phyloP scores from a whole-genome alignment of 2,888 invertebrate genomes.

The Plebejus anna region DNA sequence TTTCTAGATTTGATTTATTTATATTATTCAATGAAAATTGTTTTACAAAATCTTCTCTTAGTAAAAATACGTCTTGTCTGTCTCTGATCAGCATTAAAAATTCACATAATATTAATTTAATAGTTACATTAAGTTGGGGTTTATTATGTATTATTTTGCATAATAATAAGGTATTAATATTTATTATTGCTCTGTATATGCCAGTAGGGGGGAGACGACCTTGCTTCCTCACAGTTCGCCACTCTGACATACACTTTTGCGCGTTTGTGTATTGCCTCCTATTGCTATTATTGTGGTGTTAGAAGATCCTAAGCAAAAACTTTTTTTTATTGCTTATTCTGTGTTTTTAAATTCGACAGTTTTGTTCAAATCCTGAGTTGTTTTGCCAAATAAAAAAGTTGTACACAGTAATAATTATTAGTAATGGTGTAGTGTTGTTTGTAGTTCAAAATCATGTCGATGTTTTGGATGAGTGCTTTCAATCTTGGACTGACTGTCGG shows the following conservation, averaged over 20 bases:
- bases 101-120: no score
- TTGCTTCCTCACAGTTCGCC: background rate
- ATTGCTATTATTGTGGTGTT: background rate
- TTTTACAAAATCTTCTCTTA: no score
- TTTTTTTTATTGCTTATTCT: background rate
- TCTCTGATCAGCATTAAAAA: no score
- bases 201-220: background rate
- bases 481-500: slow-evolving; percentile 83
- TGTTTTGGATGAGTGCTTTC: slow-evolving; percentile 82
- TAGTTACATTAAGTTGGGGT: no score
- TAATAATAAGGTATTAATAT: slow-evolving; percentile 3
- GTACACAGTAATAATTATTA: background rate
- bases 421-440: background rate
- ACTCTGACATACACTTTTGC: slow-evolving; percentile 3
- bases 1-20: no score
- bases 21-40: no score
- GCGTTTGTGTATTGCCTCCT: background rate
- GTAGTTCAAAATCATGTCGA: slow-evolving; percentile 66
- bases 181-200: background rate
- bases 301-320: background rate
- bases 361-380: background rate
- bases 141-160: background rate
- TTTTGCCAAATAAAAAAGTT: background rate
- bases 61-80: no score
- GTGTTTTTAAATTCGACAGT: background rate